Base-by-base conservation (phyloP, 2,113 vertebrate genomes). In the Campylomormyrus numenius region DNA sequence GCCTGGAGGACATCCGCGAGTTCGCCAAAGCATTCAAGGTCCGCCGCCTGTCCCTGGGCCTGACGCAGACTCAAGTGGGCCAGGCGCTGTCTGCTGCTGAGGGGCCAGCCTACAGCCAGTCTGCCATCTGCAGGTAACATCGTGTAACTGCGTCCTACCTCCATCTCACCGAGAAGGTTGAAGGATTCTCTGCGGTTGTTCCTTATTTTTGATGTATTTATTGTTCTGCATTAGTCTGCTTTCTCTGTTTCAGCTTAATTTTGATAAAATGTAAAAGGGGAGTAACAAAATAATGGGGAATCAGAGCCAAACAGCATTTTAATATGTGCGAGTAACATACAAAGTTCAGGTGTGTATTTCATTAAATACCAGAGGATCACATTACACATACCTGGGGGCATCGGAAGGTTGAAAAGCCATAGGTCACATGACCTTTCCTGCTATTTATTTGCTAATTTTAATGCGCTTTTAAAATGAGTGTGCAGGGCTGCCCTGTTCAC, bases 1-100 rank as follows among this genome's bases (percentile, higher is more conserved):
- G 99, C 95, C 96, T 99, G 95, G 99, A 99, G 95, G 99, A 99
- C 97, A 99, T 99, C 89, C 96, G 99, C 89, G 99, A 99, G 95
- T 99, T 99, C 93, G 99, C 99, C 97, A 99, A 99, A 97, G 98
- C 99, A 92, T 99, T 99, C 97, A 99, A 99, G 97, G 99, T 99
- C 94, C 97, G 99, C 91, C 98, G 99, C 93, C 96, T 99, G 95
- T 99, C 99, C 91, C 98, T 99, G 94, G 99, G 99, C 93, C 96
- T 99, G 95, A 99, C 99, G 5, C 99, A 99, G 95, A 99, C 99
- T 91, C 99, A 99, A 97, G 99, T 99, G 96, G 98, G 99, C 93
- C 99, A 99, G 96, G 99, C 99, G 17, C 97, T 99, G 90, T 99
- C 98, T 90, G 98, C 99, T 48, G 98, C 98, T 0, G 98, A 99